Evolutionary conservation across 2,797 vertebrate genomes (phyloP).

Genomic region (Myoxocephalus aenaeus): DNA sequence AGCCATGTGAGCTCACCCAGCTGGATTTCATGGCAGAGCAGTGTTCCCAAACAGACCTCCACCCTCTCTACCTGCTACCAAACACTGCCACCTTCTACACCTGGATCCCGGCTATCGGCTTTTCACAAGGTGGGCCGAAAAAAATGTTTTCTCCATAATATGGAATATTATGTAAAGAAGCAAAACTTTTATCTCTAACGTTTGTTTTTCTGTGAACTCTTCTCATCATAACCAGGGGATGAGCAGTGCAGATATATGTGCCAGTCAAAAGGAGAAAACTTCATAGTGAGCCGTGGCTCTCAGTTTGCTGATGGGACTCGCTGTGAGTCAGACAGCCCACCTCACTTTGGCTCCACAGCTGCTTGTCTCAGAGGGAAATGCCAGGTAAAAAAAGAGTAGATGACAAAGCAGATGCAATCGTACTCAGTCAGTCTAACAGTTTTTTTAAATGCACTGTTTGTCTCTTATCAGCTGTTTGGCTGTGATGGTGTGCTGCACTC

Average conservation of each 20-base stretch:
- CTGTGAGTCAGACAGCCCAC: conserved; percentile 80
- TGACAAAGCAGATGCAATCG: conserved; percentile 3
- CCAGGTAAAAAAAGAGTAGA: conserved; percentile 80
- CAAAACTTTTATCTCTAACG: neutral
- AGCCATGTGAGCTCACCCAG: conserved; percentile 89
- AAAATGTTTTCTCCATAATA: neutral
- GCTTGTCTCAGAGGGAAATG: conserved; percentile 90
- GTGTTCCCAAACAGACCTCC: conserved; percentile 87
- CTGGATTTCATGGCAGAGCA: conserved; percentile 93
- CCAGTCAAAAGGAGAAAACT: conserved; percentile 86
- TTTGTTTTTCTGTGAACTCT: neutral
- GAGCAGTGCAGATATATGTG: conserved; percentile 91
- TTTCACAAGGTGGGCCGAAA: conserved; percentile 84
- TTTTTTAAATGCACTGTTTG: conserved; percentile 10
- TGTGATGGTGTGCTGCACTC: conserved; percentile 93
- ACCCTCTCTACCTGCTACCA: conserved; percentile 83
- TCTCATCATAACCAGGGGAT: conserved; percentile 81
- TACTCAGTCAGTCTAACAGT: neutral
- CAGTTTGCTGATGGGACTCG: conserved; percentile 93
- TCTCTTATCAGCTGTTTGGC: conserved; percentile 87
- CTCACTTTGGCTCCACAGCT: conserved; percentile 65
- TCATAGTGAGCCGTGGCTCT: conserved; percentile 90
- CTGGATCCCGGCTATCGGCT: conserved; percentile 89
- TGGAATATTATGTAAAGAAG: neutral
- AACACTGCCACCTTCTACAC: conserved; percentile 84